phyloP scores from a whole-genome alignment of 2,113 vertebrate genomes.

The Peromyscus californicus region DNA sequence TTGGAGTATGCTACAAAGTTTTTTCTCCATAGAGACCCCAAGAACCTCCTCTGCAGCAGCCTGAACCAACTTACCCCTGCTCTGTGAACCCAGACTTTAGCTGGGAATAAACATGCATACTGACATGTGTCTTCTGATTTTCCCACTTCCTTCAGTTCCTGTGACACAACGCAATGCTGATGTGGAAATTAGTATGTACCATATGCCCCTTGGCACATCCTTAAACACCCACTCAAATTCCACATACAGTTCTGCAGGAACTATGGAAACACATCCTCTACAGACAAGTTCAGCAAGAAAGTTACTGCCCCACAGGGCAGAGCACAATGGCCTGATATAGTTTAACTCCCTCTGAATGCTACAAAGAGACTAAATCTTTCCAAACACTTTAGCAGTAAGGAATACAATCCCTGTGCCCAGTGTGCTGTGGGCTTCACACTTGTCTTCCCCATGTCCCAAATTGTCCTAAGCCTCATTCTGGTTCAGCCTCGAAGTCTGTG shows the following conservation, averaged over 20 bases:
- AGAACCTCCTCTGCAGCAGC: neutral
- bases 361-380: conserved; percentile 61
- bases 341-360: conserved; percentile 60
- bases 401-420: neutral
- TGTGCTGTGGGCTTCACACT: neutral
- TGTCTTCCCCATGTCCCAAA: neutral
- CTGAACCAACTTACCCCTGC: conserved; percentile 48
- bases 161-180: neutral
- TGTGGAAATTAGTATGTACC: conserved; percentile 47
- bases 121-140: neutral
- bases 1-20: conserved; percentile 20
- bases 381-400: conserved; percentile 58
- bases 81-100: conserved; percentile 9
- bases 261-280: conserved; percentile 63
- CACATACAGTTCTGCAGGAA: conserved; percentile 54
- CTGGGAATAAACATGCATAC: neutral
- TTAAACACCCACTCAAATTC: conserved; percentile 57
- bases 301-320: conserved; percentile 62
- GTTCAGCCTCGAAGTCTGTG: neutral
- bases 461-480: neutral
- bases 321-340: conserved; percentile 5
- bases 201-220: neutral
- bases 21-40: neutral
- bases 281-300: conserved; percentile 44
- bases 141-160: conserved; percentile 44